Base-by-base conservation (phyloP, 2,797 vertebrate species). In the Molossus molossus region DNA sequence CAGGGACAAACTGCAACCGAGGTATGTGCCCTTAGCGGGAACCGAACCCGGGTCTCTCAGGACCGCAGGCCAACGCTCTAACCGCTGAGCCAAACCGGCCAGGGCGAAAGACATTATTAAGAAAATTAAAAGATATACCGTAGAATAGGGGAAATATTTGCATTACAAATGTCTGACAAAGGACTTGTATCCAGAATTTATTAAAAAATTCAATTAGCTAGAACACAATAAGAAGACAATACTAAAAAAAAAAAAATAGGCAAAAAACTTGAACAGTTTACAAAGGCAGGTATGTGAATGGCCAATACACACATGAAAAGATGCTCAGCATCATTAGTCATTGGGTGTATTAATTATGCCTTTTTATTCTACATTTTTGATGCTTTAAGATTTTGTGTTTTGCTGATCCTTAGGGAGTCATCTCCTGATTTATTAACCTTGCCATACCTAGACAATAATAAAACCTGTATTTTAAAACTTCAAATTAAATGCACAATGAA, bases 101-200 rank as follows among this genome's bases (percentile, higher is more conserved):
- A n/a, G n/a, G n/a, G n/a, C n/a, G 18, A 95, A 83, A 87, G 40
- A 75, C n/a, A 18, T 90, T 79, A 45, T 62, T 91, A 81, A 87
- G 6, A 91, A 90, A 90, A 62, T 33, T 14, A 73, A 60, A 90
- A 91, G 64, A 55, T 21, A 93, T 1, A 57, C 6, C 40, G 40
- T 5, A 17, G 10, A 91, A 37, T 15, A 6, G 57, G 25, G 86
- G 93, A 91, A 89, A 86, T 9, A 77, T 77, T 40, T 91, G 17
- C 13, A 45, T 73, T 79, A 53, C 10, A 85, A 86, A 83, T 75
- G 65, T 6, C 40, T 60, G 10, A 37, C 18, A 87, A 94, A 92
- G 29, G 20, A 60, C 6, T n/a, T 79, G 4, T 48, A 50, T 69
- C 11, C 14, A 73, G 20, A 87, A 65, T 84, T 25, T 27, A 40